phyloP scores from a whole-genome alignment of 1,140 invertebrate genomes.

The Aphidius gifuensis region DNA sequence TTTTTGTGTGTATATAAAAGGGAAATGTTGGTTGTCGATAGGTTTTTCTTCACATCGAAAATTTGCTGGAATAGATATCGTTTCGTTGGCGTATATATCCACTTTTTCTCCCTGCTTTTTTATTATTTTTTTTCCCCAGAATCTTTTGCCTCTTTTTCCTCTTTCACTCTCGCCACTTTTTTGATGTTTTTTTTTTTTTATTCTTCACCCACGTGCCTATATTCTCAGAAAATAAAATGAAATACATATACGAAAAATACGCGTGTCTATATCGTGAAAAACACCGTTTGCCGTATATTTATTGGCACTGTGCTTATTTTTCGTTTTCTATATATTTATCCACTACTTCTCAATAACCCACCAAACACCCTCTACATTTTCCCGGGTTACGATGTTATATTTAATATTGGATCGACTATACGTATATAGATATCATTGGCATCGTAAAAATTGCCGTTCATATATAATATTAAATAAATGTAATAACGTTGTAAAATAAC shows the following conservation, averaged over 20 bases:
- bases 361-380: conserved; percentile 35
- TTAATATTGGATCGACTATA: conserved; percentile 56
- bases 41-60: conserved; percentile 23
- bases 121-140: conserved; percentile 3
- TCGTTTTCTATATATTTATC: background rate
- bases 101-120: background rate
- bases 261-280: conserved; percentile 43
- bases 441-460: conserved; percentile 47
- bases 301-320: conserved; percentile 39
- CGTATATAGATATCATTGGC: conserved; percentile 47
- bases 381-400: conserved; percentile 53
- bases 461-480: conserved; percentile 57
- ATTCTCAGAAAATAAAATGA: conserved; percentile 1
- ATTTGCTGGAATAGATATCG: conserved; percentile 28
- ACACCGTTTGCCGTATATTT: conserved; percentile 55
- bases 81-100: background rate
- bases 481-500: conserved; percentile 49
- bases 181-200: background rate
- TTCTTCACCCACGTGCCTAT: background rate
- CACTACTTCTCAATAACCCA: background rate
- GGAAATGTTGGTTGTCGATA: background rate
- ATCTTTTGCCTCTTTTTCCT: conserved; percentile 3
- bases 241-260: conserved; percentile 32
- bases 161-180: conserved; percentile 7
- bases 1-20: background rate